Conservation (phyloP, 2,113 vertebrate species). For the Cettia cetti region DNA sequence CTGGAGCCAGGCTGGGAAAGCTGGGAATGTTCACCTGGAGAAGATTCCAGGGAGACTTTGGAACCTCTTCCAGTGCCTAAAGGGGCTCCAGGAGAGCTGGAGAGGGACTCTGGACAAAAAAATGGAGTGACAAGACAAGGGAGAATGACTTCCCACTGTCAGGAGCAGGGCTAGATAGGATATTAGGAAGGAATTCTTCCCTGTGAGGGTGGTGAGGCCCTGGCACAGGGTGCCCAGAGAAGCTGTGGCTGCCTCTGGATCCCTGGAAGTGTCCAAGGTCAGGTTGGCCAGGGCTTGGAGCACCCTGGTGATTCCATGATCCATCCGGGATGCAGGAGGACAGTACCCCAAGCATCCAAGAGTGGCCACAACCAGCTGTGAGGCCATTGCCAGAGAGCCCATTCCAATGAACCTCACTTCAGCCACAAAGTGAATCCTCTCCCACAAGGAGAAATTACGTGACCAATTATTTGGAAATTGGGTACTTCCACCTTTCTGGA, state of each 20-base stretch:
- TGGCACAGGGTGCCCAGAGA: neutral
- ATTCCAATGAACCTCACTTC: neutral
- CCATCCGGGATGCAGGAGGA: neutral
- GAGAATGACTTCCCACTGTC: fast-evolving
- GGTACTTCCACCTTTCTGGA: neutral
- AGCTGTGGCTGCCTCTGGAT: neutral
- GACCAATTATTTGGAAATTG: neutral
- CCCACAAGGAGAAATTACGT: fast-evolving
- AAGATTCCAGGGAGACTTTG: fast-evolving
- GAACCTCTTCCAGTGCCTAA: fast-evolving
- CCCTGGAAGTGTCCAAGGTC: fast-evolving
- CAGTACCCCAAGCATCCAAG: fast-evolving
- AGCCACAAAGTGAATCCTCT: neutral
- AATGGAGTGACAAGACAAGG: fast-evolving
- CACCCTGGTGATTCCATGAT: neutral
- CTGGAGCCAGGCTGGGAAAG: neutral
- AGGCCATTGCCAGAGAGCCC: neutral
- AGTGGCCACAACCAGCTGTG: neutral
- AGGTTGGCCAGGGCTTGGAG: fast-evolving
- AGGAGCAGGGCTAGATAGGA: neutral
- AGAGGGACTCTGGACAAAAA: neutral
- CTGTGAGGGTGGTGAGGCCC: fast-evolving
- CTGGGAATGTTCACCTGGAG: neutral
- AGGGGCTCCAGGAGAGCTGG: neutral
- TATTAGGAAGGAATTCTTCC: fast-evolving